Evolutionary conservation across 2,888 invertebrate species (phyloP).

Genomic region (Noctua janthe): DNA sequence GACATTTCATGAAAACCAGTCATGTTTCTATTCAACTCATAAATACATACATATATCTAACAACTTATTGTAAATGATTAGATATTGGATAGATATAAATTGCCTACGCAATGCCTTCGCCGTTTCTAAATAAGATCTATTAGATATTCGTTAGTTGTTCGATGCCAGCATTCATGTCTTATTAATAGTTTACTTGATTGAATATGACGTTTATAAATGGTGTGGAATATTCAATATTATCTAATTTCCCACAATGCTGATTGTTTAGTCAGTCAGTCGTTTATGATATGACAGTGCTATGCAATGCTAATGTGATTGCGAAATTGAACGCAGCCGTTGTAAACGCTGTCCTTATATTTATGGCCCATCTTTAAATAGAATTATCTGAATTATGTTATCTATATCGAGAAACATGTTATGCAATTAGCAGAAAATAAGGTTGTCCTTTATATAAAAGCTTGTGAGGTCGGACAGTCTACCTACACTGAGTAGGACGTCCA

Average conservation of each 20-base stretch:
- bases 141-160: constrained; percentile 63
- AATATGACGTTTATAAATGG: constrained; percentile 75
- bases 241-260: constrained; percentile 57
- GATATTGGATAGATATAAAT: constrained; percentile 67
- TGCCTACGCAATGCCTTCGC: constrained; percentile 62
- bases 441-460: constrained; percentile 26
- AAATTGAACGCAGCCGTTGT: constrained; percentile 44
- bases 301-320: constrained; percentile 48
- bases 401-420: constrained; percentile 44
- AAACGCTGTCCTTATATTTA: constrained; percentile 32
- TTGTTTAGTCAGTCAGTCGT: constrained; percentile 58
- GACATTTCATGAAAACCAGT: constrained; percentile 83
- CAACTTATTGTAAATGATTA: constrained; percentile 67
- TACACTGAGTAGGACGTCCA: not conserved
- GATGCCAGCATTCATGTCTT: constrained; percentile 63
- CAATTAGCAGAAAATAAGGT: constrained; percentile 43
- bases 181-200: constrained; percentile 74
- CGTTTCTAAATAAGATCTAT: constrained; percentile 64
- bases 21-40: constrained; percentile 73
- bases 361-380: constrained; percentile 40
- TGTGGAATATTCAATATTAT: constrained; percentile 66
- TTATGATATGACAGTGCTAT: constrained; percentile 45
- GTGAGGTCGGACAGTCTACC: not conserved
- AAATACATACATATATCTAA: constrained; percentile 62
- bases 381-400: constrained; percentile 37